phyloP scores from a whole-genome alignment of 2,797 vertebrate species.

The Mus minutoides region DNA sequence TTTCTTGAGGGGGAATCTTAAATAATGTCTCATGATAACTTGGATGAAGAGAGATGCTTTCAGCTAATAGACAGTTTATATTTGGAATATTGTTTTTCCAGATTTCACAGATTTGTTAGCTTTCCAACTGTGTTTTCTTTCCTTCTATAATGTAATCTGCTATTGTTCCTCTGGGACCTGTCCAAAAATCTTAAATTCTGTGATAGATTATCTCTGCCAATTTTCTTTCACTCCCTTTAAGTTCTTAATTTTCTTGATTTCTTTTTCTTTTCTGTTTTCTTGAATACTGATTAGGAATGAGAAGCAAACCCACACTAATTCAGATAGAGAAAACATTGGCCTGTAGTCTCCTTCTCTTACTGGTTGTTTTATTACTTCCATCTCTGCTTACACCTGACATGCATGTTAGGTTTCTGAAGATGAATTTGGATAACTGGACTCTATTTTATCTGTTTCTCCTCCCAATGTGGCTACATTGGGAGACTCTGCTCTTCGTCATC shows the following conservation, averaged over 20 bases:
- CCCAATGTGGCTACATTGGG: background rate
- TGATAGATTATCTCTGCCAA: slow-evolving; percentile 4
- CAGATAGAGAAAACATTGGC: slow-evolving; percentile 21
- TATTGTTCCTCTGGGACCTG: background rate
- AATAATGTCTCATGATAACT: background rate
- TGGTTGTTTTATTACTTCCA: slow-evolving; percentile 60
- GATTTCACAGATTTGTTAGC: slow-evolving; percentile 22
- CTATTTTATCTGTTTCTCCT: background rate
- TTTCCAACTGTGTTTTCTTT: slow-evolving; percentile 15
- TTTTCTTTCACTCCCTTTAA: background rate
- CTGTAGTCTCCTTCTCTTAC: slow-evolving; percentile 34
- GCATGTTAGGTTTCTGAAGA: background rate
- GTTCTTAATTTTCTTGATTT: background rate
- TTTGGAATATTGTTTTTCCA: slow-evolving; percentile 41
- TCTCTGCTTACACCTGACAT: background rate
- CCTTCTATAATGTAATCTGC: slow-evolving; percentile 48
- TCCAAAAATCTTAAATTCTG: slow-evolving; percentile 30
- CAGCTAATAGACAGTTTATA: slow-evolving; percentile 4
- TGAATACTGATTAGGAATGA: slow-evolving; percentile 54
- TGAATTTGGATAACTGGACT: background rate
- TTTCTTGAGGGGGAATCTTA: background rate
- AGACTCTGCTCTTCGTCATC: background rate
- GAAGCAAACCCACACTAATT: slow-evolving; percentile 54
- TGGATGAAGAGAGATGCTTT: slow-evolving; percentile 36
- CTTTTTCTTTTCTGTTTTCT: background rate